Conservation (phyloP, 2,113 vertebrate genomes). For the Oncorhynchus clarkii region DNA sequence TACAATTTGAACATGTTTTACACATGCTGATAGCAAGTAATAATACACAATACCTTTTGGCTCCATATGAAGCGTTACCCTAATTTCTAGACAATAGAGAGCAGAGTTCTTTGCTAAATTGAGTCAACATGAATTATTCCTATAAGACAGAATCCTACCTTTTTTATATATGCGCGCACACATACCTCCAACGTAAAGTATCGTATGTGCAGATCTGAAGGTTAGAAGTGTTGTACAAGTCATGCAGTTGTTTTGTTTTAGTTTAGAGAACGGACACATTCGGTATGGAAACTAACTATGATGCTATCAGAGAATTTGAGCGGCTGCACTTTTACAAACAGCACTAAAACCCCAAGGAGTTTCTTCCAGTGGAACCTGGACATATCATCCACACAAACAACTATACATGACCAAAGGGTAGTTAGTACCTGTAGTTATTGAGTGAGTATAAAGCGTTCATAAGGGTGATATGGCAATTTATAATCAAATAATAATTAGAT, state of each 20-base stretch:
- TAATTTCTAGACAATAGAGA: constrained; percentile 34
- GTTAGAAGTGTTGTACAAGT: constrained; percentile 19
- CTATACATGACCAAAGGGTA: not conserved
- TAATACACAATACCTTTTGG: constrained; percentile 46
- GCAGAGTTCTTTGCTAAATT: constrained; percentile 38
- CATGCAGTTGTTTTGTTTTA: constrained; percentile 27
- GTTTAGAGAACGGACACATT: not conserved
- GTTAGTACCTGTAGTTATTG: not conserved
- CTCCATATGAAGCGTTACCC: constrained; percentile 40
- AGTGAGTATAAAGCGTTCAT: not conserved
- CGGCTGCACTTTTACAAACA: constrained; percentile 59
- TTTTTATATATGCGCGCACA: not conserved
- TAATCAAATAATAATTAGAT: not conserved
- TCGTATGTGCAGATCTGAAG: constrained; percentile 6
- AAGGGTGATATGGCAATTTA: not conserved
- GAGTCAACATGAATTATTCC: not conserved
- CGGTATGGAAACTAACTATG: constrained; percentile 18
- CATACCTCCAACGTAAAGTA: not conserved
- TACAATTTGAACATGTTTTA: not conserved
- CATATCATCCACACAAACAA: not conserved
- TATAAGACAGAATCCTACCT: constrained; percentile 4
- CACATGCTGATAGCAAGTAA: not conserved
- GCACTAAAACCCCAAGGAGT: constrained; percentile 27
- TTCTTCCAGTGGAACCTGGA: not conserved
- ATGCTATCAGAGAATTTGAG: constrained; percentile 51